Conservation (phyloP, 2,797 vertebrate genomes). For the Thamnophis elegans region DNA sequence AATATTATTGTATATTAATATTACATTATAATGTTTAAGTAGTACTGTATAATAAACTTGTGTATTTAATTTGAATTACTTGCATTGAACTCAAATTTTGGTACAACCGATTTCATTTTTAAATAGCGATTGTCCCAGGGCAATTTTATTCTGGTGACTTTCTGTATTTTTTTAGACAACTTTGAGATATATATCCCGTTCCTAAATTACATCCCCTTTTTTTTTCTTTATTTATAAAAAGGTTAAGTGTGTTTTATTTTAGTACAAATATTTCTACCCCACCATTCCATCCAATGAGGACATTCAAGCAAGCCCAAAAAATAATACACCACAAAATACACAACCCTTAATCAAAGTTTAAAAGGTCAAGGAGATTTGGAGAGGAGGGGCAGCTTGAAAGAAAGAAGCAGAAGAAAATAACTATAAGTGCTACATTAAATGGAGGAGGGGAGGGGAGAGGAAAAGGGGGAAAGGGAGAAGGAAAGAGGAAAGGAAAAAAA, state of each 20-base stretch:
- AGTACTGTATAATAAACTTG: neutral
- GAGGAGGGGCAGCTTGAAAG: neutral
- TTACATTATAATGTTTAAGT: neutral
- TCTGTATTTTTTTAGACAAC: neutral
- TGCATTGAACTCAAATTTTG: neutral
- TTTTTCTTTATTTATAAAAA: neutral
- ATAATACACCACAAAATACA: neutral
- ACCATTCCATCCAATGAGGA: neutral
- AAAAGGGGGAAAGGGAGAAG: no score
- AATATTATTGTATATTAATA: neutral
- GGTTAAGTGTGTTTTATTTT: no score
- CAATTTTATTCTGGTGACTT: neutral
- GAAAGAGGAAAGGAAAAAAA: no score
- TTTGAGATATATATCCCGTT: neutral
- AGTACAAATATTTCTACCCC: neutral
- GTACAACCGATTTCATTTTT: neutral
- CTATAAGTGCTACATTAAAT: neutral
- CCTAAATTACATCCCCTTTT: neutral
- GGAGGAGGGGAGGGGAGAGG: neutral
- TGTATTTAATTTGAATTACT: neutral
- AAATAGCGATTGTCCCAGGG: neutral
- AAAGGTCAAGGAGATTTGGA: neutral
- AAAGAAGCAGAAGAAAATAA: neutral
- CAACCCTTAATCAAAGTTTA: neutral
- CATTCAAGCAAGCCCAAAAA: neutral